Conservation (phyloP, 2,113 vertebrate species). For the Solea senegalensis region DNA sequence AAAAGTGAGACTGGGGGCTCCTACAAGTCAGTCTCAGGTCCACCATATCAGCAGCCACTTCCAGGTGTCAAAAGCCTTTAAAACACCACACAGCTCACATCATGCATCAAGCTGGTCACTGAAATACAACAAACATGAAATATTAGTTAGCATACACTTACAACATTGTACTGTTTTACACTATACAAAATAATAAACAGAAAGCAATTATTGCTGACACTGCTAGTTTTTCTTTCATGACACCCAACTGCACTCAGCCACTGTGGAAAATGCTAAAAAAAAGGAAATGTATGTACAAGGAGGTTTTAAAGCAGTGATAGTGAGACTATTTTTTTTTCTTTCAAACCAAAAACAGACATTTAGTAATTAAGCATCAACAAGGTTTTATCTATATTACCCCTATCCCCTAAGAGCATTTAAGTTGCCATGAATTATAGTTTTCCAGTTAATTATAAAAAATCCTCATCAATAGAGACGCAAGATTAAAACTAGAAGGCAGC, state of each 20-base stretch:
- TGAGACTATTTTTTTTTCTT: too few relatives aligned
- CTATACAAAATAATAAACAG: too few relatives aligned
- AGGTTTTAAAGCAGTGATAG: background rate
- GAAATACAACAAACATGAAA: conserved; percentile 38
- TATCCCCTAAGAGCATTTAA: too few relatives aligned
- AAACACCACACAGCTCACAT: conserved; percentile 30
- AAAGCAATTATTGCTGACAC: background rate
- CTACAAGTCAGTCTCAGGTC: conserved; percentile 33
- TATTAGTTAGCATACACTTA: background rate
- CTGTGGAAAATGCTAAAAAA: background rate
- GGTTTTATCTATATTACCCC: too few relatives aligned
- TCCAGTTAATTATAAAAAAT: too few relatives aligned
- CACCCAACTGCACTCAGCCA: background rate
- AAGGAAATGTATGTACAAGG: background rate
- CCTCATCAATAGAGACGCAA: too few relatives aligned
- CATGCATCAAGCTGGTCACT: conserved; percentile 38
- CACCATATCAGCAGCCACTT: conserved; percentile 50
- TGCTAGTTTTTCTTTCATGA: background rate
- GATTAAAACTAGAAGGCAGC: too few relatives aligned
- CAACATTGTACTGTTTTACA: background rate
- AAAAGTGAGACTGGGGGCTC: conserved; percentile 41
- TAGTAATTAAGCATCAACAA: background rate
- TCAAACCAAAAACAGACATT: background rate
- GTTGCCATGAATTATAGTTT: too few relatives aligned
- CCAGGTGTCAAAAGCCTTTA: conserved; percentile 23